A percentile compares a stretch with the other conserved stretches of the same genome.
Conservation (phyloP, 2,113 vertebrate species). For the Mobula hypostoma region DNA sequence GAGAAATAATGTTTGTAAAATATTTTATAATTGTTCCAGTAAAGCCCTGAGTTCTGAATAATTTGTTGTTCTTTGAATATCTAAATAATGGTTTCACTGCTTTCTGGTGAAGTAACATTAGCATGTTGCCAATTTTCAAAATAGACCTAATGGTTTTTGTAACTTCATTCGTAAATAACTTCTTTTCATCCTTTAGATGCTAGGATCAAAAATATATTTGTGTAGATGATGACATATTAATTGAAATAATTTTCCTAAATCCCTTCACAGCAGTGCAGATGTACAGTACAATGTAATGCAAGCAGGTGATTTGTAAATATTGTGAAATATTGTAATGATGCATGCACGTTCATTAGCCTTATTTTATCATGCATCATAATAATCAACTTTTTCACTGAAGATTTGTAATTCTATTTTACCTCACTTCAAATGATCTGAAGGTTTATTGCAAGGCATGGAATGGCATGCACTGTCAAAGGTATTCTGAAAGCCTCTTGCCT, state of each 20-base stretch:
- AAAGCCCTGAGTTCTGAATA: neutral
- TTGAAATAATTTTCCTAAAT: constrained; percentile 3
- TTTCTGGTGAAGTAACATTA: neutral
- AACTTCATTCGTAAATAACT: neutral
- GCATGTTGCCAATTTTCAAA: neutral
- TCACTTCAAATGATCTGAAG: neutral
- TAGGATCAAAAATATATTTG: neutral
- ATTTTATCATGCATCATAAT: neutral
- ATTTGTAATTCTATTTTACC: neutral
- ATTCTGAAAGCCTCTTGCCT: neutral
- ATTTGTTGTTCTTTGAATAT: neutral
- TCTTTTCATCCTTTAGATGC: neutral
- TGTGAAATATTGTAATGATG: neutral
- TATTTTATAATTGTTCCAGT: neutral
- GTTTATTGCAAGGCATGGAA: neutral
- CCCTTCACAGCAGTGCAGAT: neutral
- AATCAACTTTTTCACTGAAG: neutral
- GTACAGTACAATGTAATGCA: neutral
- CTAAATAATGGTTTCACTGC: neutral
- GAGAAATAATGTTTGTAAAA: neutral
- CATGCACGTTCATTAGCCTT: neutral
- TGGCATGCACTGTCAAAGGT: neutral
- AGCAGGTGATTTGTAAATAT: neutral
- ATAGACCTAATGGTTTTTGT: neutral
- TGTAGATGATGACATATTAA: neutral